Base-by-base conservation (phyloP, 2,797 vertebrate species). In the Rhadinocentrus ornatus region DNA sequence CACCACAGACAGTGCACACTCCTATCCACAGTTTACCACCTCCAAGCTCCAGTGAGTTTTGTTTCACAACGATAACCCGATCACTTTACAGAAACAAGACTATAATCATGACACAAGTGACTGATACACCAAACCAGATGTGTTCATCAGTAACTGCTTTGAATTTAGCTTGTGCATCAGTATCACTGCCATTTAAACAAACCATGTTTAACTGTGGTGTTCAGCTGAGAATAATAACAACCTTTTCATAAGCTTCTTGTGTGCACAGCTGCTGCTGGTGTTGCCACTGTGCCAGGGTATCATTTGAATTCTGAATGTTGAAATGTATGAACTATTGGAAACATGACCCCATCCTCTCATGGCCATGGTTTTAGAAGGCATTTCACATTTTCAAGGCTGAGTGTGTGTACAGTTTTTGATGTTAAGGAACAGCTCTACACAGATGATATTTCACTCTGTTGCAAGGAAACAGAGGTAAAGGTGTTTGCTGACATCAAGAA, bases 301-400 rank as follows among this genome's bases (percentile, higher is more conserved):
- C 18, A n/a, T n/a, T 46, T 46, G 8, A 46, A 46, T 8, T 46
- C 44, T n/a, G 44, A 46, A 46, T 8, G 20, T 46, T 24, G 10
- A 62, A 62, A 44, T 9, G 24, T 8, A 27, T 27, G 7, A 27
- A 10, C 15, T 61, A 18, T 31, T 31, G 24, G 26, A 31, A 4
- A 18, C 9, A 31, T 29, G 26, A 31, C 24, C 22, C 24, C 34
- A 29, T 26, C 7, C 35, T 52, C 4, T 15, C 18, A 52, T 35
- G 24, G 41, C 18, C 20, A 27, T 27, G 1, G 26, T 34, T n/a
- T 34, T 13, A 15, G 27, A 39, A 62, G 0, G 22, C 0, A 53
- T 70, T 57, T 62, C 24, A 48, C 13, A 60, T 54, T 59, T 59
- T 22, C 15, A 15, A 60, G 20, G 60, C 41, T 20, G 8, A 24